Evolutionary conservation across 2,888 invertebrate genomes (phyloP), one percentile per base, ranked within the genome.

Genomic region (Agrochola macilenta): DNA sequence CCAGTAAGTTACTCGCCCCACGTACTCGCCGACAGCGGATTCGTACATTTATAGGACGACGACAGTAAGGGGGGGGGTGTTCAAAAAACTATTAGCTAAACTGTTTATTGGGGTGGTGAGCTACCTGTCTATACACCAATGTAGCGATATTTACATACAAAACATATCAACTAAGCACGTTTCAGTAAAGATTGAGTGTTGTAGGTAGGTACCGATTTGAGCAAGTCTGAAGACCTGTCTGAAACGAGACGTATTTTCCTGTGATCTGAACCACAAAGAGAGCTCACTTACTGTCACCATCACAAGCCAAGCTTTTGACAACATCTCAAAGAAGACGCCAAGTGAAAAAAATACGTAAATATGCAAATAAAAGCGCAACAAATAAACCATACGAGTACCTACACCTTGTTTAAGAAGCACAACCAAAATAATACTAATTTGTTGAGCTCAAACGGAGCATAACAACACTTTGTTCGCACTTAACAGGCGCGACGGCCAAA

Each of bases 1-100:
- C 87, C 74, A 90, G 91, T 91, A 90, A 92, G 90, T 87, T 88
- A 90, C 90, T 88, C 81, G 78, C 71, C 54, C 73, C 73, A 85
- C 87, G 87, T 86, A 84, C 87, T 87, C 65, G 73, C 76, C 74
- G 81, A 75, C 85, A 78, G 71, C 69, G 60, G 77, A 83, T 79
- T 76, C 79, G 65, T 77, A 81, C 78, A 81, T 89, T 85, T 86
- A 78, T 87, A 88, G 84, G 85, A 76, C 86, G 79, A 83, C 79
- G 87, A 90, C 86, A 86, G 83, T 79, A 77, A 78, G 85, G 78
- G 84, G 85, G 76, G 81, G 46, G 79, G 79, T 82, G 71, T 84
- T 78, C 78, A 75, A 79, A 39, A 87, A 86, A 84, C 78, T 78
- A 77, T 85, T 79, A 79, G 61, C 57, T 76, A 61, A 71, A 70